phyloP scores from a whole-genome alignment of 2,888 invertebrate genomes.

The Copidosoma aretas region DNA sequence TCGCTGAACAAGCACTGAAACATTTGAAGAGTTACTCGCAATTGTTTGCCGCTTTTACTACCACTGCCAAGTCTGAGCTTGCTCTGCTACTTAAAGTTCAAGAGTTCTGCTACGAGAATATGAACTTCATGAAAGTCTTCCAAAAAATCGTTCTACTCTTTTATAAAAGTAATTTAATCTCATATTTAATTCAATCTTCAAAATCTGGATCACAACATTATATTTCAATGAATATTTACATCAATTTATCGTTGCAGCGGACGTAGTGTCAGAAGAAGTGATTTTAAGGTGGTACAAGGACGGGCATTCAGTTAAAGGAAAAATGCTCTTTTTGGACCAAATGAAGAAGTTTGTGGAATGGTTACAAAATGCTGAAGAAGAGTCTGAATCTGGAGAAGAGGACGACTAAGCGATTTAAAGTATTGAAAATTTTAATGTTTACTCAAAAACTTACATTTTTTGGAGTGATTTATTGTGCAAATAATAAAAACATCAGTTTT shows the following conservation, averaged over 20 bases:
- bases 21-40: slow-evolving; percentile 87
- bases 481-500: not conserved
- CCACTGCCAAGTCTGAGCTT: slow-evolving; percentile 85
- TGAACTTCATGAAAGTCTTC: slow-evolving; percentile 99
- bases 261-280: slow-evolving; percentile 93
- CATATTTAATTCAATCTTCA: slow-evolving; percentile 15
- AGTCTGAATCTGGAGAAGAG: slow-evolving; percentile 69
- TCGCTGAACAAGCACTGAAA: slow-evolving; percentile 93
- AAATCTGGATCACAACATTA: not conserved
- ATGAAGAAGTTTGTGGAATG: slow-evolving; percentile 98
- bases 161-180: slow-evolving; percentile 79
- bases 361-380: slow-evolving; percentile 96
- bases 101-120: slow-evolving; percentile 98
- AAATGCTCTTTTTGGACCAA: slow-evolving; percentile 97
- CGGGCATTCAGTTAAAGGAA: slow-evolving; percentile 91
- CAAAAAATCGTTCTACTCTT: slow-evolving; percentile 95
- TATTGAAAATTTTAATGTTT: slow-evolving; percentile 28
- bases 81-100: slow-evolving; percentile 91
- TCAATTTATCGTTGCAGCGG: slow-evolving; percentile 66
- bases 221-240: not conserved
- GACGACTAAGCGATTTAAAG: slow-evolving; percentile 59
- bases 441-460: slow-evolving; percentile 18
- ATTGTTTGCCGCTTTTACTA: slow-evolving; percentile 86
- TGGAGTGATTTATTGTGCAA: slow-evolving; percentile 5
- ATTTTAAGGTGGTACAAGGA: slow-evolving; percentile 97